Percentiles rank a stretch among this genome's conserved stretches.
phyloP scores from a whole-genome alignment of 2,113 vertebrate species.

The Dicaeum eximium region DNA sequence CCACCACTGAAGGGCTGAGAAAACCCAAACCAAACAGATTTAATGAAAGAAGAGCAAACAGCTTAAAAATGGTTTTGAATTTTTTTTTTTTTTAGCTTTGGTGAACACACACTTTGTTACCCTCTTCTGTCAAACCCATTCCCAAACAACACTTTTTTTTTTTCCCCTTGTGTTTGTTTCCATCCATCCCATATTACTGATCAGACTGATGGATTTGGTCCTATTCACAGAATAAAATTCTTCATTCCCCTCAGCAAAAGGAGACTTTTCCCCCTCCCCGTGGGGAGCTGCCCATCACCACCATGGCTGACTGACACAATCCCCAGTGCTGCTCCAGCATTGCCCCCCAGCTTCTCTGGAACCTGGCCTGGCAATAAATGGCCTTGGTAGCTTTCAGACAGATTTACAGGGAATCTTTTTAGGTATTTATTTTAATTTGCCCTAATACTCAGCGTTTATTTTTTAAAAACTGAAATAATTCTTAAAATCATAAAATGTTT shows the following conservation, averaged over 20 bases:
- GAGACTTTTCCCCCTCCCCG: fast-evolving
- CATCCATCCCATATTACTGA: neutral
- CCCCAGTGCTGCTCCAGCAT: fast-evolving
- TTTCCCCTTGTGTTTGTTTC: neutral
- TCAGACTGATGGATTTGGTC: neutral
- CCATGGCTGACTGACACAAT: fast-evolving
- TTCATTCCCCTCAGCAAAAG: neutral
- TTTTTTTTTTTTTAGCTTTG: neutral
- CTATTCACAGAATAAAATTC: neutral
- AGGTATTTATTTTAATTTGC: neutral
- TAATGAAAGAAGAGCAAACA: neutral
- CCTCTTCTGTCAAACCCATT: neutral
- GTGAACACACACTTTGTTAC: neutral
- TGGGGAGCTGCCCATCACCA: neutral
- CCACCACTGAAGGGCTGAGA: neutral
- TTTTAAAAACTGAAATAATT: neutral
- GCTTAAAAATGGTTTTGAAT: neutral
- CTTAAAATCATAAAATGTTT: neutral
- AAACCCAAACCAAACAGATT: neutral
- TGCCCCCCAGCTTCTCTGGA: neutral
- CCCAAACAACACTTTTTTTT: neutral
- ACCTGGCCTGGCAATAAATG: neutral
- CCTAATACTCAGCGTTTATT: neutral
- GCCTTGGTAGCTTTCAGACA: neutral
- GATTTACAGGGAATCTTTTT: neutral